Conservation (phyloP, 2,113 vertebrate genomes). For the Oreocharis arfaki region DNA sequence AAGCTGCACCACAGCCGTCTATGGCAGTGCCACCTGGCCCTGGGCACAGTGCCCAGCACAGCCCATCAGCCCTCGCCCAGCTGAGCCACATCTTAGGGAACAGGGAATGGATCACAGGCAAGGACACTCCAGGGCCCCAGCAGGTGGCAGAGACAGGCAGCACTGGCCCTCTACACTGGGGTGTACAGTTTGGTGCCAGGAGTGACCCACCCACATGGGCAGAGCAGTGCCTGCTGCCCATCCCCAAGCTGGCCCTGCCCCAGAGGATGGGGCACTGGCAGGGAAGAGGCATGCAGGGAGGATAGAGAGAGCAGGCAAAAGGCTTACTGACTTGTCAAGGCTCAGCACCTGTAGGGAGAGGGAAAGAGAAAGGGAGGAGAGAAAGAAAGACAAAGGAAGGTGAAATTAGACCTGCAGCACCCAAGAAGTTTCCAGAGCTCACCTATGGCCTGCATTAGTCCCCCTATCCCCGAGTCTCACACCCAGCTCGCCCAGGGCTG, state of each 20-base stretch:
- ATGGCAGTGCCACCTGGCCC: background rate
- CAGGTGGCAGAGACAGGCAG: background rate
- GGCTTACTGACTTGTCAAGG: slow-evolving; percentile 94
- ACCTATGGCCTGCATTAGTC: background rate
- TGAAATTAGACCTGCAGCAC: slow-evolving; percentile 51
- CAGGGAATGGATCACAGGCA: background rate
- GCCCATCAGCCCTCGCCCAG: background rate
- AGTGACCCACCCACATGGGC: background rate
- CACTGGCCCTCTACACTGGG: background rate
- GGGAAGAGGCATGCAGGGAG: slow-evolving; percentile 31
- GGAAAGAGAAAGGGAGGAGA: slow-evolving; percentile 60
- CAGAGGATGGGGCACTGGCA: background rate
- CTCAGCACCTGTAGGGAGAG: slow-evolving; percentile 85
- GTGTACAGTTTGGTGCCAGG: background rate
- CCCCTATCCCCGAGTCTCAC: background rate
- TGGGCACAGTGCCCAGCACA: background rate
- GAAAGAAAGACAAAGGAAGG: slow-evolving; percentile 45
- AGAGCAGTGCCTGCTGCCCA: background rate
- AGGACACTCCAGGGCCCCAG: background rate
- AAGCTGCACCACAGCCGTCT: background rate
- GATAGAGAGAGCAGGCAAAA: slow-evolving; percentile 49
- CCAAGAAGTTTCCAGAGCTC: background rate
- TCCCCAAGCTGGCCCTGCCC: background rate
- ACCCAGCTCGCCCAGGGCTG: background rate
- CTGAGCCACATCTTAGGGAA: rapidly evolving